Conservation (phyloP, 2,113 vertebrate genomes). For the Furnarius figulus region DNA sequence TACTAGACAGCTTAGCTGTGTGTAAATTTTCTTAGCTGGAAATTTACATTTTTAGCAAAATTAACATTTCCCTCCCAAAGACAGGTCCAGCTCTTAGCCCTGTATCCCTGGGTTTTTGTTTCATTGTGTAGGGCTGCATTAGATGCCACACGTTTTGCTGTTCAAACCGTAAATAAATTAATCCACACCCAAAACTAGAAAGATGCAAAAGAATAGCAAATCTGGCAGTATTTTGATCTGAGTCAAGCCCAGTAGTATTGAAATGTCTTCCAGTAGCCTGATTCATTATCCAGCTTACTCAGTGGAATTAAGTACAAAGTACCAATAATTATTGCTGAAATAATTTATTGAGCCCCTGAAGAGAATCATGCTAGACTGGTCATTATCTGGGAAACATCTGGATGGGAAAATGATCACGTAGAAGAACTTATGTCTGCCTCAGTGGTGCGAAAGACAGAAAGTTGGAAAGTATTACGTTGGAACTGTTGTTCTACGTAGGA, state of each 20-base stretch:
- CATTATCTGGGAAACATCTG: not conserved
- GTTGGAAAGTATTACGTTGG: not conserved
- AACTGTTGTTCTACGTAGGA: not conserved
- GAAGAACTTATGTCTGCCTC: not conserved
- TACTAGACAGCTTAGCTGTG: not conserved
- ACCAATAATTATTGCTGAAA: not conserved
- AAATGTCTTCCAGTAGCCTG: not conserved
- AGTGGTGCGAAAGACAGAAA: not conserved
- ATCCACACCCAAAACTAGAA: not conserved
- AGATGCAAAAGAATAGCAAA: not conserved
- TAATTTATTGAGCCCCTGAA: not conserved
- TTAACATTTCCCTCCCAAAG: not conserved
- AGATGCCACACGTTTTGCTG: not conserved
- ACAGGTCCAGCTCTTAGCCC: not conserved
- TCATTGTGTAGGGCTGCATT: not conserved
- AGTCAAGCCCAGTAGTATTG: not conserved
- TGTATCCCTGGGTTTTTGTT: not conserved
- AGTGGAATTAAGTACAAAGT: not conserved
- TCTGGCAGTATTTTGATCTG: not conserved
- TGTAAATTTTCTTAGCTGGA: not conserved
- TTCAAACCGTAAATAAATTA: not conserved
- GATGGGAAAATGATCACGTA: not conserved
- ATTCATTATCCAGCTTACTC: not conserved
- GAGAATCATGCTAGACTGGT: not conserved
- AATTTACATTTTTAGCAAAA: constrained; percentile 14